phyloP scores from a whole-genome alignment of 2,113 vertebrate genomes.

The Strigops habroptila region DNA sequence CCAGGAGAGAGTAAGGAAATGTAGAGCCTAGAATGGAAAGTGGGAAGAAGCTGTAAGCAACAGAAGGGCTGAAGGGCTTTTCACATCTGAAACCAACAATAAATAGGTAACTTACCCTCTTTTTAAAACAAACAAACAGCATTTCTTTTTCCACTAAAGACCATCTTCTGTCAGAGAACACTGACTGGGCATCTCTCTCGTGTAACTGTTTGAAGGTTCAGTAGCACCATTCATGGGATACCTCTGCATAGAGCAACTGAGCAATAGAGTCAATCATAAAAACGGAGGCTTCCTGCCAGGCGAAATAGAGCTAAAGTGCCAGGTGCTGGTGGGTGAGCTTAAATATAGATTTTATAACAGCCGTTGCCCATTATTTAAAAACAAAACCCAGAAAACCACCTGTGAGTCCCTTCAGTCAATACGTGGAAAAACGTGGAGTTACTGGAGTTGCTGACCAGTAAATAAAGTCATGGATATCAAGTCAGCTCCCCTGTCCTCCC shows the following conservation, averaged over 20 bases:
- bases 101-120: not conserved
- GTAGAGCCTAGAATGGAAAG: not conserved
- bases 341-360: not conserved
- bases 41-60: not conserved
- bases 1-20: not conserved
- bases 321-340: not conserved
- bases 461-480: not conserved
- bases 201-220: not conserved
- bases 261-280: not conserved
- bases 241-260: not conserved
- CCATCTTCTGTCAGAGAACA: not conserved
- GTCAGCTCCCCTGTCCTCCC: not conserved
- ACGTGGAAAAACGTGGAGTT: not conserved
- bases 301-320: not conserved
- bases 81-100: not conserved
- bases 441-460: not conserved
- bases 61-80: not conserved
- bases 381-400: not conserved
- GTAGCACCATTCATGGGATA: not conserved
- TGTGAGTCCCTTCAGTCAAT: not conserved
- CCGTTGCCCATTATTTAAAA: not conserved
- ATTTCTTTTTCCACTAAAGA: not conserved
- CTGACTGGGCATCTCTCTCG: not conserved
- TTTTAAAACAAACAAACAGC: not conserved
- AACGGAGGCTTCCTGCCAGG: not conserved